Conservation (phyloP, 2,113 vertebrate species). For the Corythaixoides concolor region DNA sequence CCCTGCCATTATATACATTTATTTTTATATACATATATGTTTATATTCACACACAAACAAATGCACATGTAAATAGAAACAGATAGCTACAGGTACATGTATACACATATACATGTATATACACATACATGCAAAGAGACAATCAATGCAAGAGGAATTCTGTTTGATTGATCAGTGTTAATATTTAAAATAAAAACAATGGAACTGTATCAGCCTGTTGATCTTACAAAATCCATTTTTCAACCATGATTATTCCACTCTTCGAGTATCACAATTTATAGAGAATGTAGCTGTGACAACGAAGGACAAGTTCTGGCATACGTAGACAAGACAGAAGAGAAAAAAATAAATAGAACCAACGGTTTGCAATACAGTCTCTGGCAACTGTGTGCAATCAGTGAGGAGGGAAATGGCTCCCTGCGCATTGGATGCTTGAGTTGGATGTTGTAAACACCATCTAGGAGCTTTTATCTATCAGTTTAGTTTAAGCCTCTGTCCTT, state of each 20-base stretch:
- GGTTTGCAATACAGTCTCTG: neutral
- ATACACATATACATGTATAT: neutral
- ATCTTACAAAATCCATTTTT: neutral
- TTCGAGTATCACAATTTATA: neutral
- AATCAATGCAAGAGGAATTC: neutral
- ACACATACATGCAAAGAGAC: neutral
- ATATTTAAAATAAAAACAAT: neutral
- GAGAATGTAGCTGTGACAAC: neutral
- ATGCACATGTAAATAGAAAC: neutral
- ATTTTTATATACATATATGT: neutral
- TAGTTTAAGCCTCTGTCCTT: constrained; percentile 6
- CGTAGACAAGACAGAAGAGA: neutral
- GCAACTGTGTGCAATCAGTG: neutral
- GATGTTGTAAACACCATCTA: constrained; percentile 14
- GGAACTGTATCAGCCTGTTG: neutral
- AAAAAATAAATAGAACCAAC: neutral
- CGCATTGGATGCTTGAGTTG: neutral
- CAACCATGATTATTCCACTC: neutral
- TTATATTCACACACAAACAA: neutral
- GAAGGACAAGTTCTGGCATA: neutral
- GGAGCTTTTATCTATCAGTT: constrained; percentile 26
- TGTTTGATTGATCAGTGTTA: neutral
- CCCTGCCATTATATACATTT: neutral
- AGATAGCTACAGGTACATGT: neutral
- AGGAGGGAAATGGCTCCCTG: neutral